Evolutionary conservation across 30 jellyfish, hydroid and myxozoan species (phyloP).

Genomic region (Hydractinia echinata): DNA sequence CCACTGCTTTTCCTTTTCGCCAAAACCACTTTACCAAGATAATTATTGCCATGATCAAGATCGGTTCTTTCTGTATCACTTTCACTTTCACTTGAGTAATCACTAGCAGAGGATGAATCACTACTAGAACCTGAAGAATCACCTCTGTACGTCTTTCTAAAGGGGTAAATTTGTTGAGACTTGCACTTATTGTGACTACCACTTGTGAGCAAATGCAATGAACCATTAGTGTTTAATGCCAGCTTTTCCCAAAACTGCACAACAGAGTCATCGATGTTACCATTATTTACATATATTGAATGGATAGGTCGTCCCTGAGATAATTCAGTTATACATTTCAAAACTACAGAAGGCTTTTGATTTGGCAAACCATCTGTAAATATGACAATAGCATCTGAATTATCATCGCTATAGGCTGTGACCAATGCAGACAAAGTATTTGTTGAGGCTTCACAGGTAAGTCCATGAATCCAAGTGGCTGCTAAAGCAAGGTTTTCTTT

Average conservation of each 20-base stretch:
- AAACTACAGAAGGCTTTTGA: slow-evolving; percentile 51
- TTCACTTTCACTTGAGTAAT: slow-evolving; percentile 3
- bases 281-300: slow-evolving; percentile 42
- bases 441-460: slow-evolving; percentile 48
- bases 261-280: slow-evolving; percentile 36
- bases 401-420: slow-evolving; percentile 46
- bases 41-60: background rate
- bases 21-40: slow-evolving; percentile 43
- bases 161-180: slow-evolving; percentile 11
- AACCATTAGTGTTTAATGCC: slow-evolving; percentile 47
- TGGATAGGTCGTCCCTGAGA: slow-evolving; percentile 51
- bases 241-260: slow-evolving; percentile 39
- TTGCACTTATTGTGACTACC: background rate
- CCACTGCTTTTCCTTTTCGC: slow-evolving; percentile 66
- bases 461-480: slow-evolving; percentile 50
- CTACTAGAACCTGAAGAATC: background rate
- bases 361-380: slow-evolving; percentile 68
- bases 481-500: slow-evolving; percentile 39
- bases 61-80: background rate
- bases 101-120: background rate
- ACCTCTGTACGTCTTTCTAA: background rate
- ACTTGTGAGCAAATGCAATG: slow-evolving; percentile 26
- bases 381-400: slow-evolving; percentile 42
- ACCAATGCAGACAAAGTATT: slow-evolving; percentile 54
- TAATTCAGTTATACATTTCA: slow-evolving; percentile 24